Percentiles rank a stretch among this genome's conserved stretches.
Evolutionary conservation across 2,113 vertebrate species (phyloP).

Genomic region (Amphilophus citrinellus): DNA sequence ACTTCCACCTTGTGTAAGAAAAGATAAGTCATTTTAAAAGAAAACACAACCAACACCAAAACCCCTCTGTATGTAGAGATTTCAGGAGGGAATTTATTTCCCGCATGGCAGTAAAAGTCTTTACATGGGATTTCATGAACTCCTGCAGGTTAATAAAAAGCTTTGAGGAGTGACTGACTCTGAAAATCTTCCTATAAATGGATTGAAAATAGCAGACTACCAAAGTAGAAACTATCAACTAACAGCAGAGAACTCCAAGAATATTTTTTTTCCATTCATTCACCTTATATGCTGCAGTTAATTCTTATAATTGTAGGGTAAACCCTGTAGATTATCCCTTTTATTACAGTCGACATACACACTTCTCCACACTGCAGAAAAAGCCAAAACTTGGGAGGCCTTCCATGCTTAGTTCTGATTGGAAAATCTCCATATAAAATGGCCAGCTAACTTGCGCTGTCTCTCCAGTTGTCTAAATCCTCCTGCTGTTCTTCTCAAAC

Average conservation of each 20-base stretch:
- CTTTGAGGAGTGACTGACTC: too few relatives aligned
- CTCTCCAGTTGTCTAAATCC: background rate
- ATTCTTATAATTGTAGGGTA: background rate
- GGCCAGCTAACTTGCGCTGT: background rate
- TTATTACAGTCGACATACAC: background rate
- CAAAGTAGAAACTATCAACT: background rate
- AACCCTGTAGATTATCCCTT: background rate
- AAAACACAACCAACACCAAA: too few relatives aligned
- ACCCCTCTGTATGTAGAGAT: too few relatives aligned
- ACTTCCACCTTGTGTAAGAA: too few relatives aligned
- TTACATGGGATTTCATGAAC: too few relatives aligned
- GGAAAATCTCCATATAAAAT: background rate
- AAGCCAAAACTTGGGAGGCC: background rate
- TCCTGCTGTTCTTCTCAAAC: slow-evolving; percentile 15
- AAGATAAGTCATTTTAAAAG: too few relatives aligned
- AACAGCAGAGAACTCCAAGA: background rate
- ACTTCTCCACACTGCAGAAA: background rate
- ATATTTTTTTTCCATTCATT: background rate
- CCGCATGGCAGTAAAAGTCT: too few relatives aligned
- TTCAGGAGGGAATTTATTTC: too few relatives aligned
- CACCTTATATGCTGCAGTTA: background rate
- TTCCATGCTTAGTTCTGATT: too few relatives aligned
- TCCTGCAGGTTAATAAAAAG: too few relatives aligned
- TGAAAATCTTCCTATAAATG: too few relatives aligned
- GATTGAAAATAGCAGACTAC: too few relatives aligned